These are phyloP conservation scores for Drusus annulatus DNA, from an alignment of 1,140 invertebrate species.

Conservation along the genomic window DNA sequence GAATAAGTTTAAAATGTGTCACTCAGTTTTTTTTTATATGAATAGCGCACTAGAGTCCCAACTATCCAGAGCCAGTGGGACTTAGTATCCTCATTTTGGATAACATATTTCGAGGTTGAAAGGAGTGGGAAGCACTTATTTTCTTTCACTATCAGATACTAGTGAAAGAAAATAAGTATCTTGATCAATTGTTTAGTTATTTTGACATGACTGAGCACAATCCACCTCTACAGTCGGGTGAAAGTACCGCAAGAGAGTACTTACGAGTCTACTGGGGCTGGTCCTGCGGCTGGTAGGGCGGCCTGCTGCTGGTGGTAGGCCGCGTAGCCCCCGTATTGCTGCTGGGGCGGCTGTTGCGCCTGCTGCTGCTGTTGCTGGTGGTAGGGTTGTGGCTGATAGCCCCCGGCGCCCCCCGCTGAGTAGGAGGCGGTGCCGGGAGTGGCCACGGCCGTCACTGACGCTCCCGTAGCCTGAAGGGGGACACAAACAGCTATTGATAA, in stretches of 20 bases:
- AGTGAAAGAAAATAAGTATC: no score
- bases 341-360: conserved; percentile 42
- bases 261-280: conserved; percentile 42
- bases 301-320: conserved; percentile 46
- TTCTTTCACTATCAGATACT: no score
- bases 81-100: no score
- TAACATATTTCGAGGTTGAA: no score
- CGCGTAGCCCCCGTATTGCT: conserved; percentile 44
- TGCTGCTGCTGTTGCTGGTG: conserved; percentile 42
- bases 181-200: no score
- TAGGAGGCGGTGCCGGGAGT: conserved; percentile 56
- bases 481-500: neutral
- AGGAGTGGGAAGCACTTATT: no score
- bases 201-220: neutral
- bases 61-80: no score
- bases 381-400: conserved; percentile 44
- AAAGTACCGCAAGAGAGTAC: neutral
- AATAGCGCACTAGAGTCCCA: no score
- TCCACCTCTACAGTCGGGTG: neutral
- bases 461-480: conserved; percentile 20
- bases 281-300: conserved; percentile 46
- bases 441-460: conserved; percentile 35
- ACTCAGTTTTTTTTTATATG: no score
- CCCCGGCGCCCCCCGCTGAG: conserved; percentile 21
- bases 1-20: no score